These are phyloP conservation scores for Leptobrachium ailaonicum DNA, from an alignment of 2,113 vertebrate genomes.

Conservation along the genomic window DNA sequence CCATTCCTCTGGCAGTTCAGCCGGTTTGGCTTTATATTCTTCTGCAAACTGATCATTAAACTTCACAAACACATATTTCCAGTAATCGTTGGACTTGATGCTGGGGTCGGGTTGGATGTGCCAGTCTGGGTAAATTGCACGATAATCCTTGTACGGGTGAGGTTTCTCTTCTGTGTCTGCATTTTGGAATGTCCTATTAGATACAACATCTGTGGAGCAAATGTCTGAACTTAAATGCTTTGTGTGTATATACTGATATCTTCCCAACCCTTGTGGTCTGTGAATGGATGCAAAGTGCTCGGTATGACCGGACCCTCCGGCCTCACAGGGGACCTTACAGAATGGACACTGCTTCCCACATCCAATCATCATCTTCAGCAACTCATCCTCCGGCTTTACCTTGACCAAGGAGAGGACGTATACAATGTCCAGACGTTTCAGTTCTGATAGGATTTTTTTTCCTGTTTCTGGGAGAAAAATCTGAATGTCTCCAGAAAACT, in stretches of 20 bases:
- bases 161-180: too few relatives aligned
- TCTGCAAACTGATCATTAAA: conserved; percentile 32
- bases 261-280: background rate
- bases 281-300: background rate
- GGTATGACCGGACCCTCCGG: too few relatives aligned
- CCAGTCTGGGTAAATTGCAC: conserved; percentile 56
- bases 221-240: background rate
- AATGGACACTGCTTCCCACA: conserved; percentile 70
- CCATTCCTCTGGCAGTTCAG: conserved; percentile 48
- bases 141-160: background rate
- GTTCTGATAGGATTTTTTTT: too few relatives aligned
- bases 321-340: conserved; percentile 58
- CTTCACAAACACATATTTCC: conserved; percentile 59
- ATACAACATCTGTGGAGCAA: too few relatives aligned
- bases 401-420: too few relatives aligned
- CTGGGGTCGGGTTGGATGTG: conserved; percentile 59
- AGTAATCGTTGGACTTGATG: conserved; percentile 53
- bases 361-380: conserved; percentile 57
- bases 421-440: too few relatives aligned
- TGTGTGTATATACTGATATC: background rate
- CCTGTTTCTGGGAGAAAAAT: too few relatives aligned
- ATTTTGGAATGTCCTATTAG: too few relatives aligned
- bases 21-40: background rate
- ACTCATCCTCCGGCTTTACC: conserved; percentile 16
- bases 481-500: too few relatives aligned